phyloP scores from a whole-genome alignment of 1,140 invertebrate species.

The Tetraneura akinire region DNA sequence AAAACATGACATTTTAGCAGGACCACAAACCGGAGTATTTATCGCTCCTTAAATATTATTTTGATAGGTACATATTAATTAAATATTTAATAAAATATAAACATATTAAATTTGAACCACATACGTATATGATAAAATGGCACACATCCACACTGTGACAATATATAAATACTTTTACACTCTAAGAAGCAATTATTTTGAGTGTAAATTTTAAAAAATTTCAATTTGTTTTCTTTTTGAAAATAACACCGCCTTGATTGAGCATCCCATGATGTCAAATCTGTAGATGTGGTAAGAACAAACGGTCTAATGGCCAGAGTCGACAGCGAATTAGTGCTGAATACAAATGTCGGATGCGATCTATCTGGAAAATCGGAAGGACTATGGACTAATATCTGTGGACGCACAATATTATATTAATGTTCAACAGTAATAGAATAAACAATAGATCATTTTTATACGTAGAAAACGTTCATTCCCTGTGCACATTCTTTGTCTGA shows the following conservation, averaged over 20 bases:
- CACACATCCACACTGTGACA: constrained; percentile 51
- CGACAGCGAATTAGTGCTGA: background rate
- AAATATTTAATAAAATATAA: background rate
- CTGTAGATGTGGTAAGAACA: background rate
- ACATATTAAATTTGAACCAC: too few species aligned
- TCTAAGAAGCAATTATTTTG: constrained; percentile 59
- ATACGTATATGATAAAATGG: constrained; percentile 52
- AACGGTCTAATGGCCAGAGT: constrained; percentile 43
- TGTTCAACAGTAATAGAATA: too few species aligned
- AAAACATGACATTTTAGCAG: constrained; percentile 12
- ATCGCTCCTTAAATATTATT: constrained; percentile 1
- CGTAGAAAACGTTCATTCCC: constrained; percentile 8
- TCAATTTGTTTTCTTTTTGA: constrained; percentile 64
- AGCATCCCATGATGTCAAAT: constrained; percentile 48
- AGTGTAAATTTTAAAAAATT: constrained; percentile 64
- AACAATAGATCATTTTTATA: background rate
- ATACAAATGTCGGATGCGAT: constrained; percentile 19
- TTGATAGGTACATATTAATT: too few species aligned
- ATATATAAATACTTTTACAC: constrained; percentile 57
- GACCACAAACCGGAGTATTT: constrained; percentile 20
- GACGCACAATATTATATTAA: background rate
- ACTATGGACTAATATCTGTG: constrained; percentile 53
- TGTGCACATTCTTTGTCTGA: background rate
- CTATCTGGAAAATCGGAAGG: constrained; percentile 49
- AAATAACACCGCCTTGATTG: constrained; percentile 63